Conservation (phyloP, 2,888 invertebrate genomes). For the Stenodera caucasica region DNA sequence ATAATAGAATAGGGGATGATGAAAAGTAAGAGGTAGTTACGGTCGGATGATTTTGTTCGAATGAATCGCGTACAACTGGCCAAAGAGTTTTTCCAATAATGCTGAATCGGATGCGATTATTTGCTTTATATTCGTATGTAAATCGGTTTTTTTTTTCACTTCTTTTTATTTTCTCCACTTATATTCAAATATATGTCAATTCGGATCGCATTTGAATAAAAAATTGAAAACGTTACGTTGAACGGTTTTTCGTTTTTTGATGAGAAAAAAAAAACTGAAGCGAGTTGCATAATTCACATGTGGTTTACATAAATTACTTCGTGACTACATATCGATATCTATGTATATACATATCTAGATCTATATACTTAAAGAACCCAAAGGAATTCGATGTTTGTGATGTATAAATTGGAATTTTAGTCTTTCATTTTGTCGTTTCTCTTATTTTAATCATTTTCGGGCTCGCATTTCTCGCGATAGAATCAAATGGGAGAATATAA, state of each 20-base stretch:
- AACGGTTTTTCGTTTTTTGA: slow-evolving; percentile 16
- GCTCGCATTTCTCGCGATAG: too few relatives aligned
- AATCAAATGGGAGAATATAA: too few relatives aligned
- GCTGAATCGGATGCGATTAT: slow-evolving; percentile 38
- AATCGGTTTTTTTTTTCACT: too few relatives aligned
- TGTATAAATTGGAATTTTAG: too few relatives aligned
- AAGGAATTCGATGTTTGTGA: too few relatives aligned
- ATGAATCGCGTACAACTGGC: slow-evolving; percentile 28
- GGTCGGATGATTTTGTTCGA: slow-evolving; percentile 13
- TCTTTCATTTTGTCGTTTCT: too few relatives aligned
- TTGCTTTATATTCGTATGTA: slow-evolving; percentile 39
- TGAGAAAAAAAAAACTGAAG: slow-evolving; percentile 1
- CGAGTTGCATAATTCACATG: slow-evolving; percentile 24
- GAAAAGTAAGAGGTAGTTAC: slow-evolving; percentile 26
- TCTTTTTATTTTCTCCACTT: slow-evolving; percentile 36
- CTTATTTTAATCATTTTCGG: too few relatives aligned
- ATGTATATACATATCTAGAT: too few relatives aligned
- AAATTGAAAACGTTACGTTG: slow-evolving; percentile 15
- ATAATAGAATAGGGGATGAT: neutral
- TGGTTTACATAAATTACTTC: slow-evolving; percentile 28
- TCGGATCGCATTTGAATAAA: slow-evolving; percentile 30
- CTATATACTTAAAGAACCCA: too few relatives aligned
- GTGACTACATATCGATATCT: too few relatives aligned
- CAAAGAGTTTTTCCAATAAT: slow-evolving; percentile 35
- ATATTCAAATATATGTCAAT: slow-evolving; percentile 38